These are phyloP conservation scores for Siniperca chuatsi DNA, from an alignment of 2,113 vertebrate species.

Conservation along the genomic window DNA sequence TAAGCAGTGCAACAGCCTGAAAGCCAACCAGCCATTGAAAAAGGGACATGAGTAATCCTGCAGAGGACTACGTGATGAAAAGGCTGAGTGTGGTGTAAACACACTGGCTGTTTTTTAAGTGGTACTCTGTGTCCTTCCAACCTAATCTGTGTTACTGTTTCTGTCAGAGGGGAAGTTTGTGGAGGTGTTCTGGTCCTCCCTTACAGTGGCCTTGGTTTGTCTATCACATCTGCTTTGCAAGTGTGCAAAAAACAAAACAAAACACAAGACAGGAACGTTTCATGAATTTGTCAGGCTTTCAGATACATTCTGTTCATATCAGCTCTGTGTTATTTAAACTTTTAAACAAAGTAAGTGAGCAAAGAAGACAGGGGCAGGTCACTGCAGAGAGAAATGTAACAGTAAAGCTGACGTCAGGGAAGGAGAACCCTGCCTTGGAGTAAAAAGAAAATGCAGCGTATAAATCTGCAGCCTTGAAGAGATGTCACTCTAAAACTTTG, in stretches of 20 bases:
- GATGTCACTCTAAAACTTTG: not conserved
- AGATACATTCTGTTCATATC: constrained; percentile 24
- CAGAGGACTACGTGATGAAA: constrained; percentile 40
- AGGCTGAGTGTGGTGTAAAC: constrained; percentile 37
- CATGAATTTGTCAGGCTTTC: not conserved
- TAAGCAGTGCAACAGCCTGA: constrained; percentile 20
- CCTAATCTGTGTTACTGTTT: constrained; percentile 46
- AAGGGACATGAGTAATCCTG: constrained; percentile 31
- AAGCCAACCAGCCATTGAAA: constrained; percentile 7
- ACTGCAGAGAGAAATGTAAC: not conserved
- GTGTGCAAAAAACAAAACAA: constrained; percentile 2
- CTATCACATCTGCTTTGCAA: constrained; percentile 45
- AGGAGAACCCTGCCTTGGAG: not conserved
- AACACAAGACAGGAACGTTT: constrained; percentile 19
- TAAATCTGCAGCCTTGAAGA: not conserved
- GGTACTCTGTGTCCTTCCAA: constrained; percentile 39
- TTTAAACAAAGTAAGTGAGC: not conserved
- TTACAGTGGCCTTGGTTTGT: constrained; percentile 45
- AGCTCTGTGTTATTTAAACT: not conserved
- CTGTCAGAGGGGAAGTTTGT: constrained; percentile 51
- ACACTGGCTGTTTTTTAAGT: constrained; percentile 39
- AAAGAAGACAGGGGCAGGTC: constrained; percentile 1
- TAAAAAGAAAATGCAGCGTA: not conserved
- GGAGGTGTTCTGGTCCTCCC: constrained; percentile 55
- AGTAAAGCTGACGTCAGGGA: not conserved